Conservation (phyloP, 2,888 invertebrate genomes). For the Aelia acuminata region DNA sequence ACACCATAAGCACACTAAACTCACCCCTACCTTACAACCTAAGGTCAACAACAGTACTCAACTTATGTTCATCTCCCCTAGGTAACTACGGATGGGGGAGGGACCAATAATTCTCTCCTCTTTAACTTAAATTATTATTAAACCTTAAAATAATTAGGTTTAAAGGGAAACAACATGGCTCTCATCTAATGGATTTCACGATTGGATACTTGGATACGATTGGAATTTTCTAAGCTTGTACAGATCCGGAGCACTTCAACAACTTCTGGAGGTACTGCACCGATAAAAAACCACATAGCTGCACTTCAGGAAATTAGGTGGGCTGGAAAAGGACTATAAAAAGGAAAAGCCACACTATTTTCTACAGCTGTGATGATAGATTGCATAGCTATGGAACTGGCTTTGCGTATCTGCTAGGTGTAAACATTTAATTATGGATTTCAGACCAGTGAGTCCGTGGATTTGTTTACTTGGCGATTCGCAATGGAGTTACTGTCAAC, state of each 20-base stretch:
- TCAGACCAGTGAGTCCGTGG: constrained; percentile 18
- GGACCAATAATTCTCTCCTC: not conserved
- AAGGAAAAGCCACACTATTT: not conserved
- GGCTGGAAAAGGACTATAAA: not conserved
- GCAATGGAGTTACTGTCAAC: not conserved
- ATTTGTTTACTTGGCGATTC: not conserved
- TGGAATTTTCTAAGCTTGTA: no score
- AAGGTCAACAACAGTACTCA: no score
- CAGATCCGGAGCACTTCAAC: no score
- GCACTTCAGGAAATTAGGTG: not conserved
- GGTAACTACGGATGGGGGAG: no score
- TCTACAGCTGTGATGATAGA: not conserved
- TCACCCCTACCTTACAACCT: no score
- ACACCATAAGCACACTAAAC: no score
- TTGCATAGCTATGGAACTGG: constrained; percentile 2
- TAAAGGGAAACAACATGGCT: no score
- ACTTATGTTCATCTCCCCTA: no score
- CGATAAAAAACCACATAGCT: not conserved
- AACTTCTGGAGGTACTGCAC: not conserved
- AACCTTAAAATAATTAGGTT: not conserved
- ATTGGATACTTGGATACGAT: no score
- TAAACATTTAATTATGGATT: not conserved
- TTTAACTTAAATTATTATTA: not conserved
- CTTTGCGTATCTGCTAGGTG: constrained; percentile 16
- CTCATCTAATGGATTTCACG: no score